Conservation (phyloP, 2,113 vertebrate genomes). For the Eretmochelys imbricata region DNA sequence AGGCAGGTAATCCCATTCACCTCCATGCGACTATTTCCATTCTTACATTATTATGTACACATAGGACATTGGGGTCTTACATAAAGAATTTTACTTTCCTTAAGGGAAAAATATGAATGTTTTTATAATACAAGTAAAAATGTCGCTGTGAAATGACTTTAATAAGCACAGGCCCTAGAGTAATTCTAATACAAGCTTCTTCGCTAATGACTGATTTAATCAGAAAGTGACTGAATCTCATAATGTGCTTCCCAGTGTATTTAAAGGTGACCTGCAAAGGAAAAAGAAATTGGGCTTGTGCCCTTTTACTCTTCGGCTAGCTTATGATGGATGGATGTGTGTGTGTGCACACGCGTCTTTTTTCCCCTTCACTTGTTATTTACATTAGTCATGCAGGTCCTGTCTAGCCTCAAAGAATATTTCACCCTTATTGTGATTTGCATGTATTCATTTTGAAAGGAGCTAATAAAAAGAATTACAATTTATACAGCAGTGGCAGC, state of each 20-base stretch:
- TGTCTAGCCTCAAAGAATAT: conserved; percentile 26
- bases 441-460: conserved; percentile 60
- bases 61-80: conserved; percentile 17
- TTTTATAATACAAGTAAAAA: conserved; percentile 28
- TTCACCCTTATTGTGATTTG: conserved; percentile 51
- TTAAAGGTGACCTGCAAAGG: conserved; percentile 53
- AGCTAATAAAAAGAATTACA: conserved; percentile 59
- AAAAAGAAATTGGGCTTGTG: conserved; percentile 11
- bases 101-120: conserved; percentile 29
- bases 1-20: background rate
- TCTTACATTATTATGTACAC: background rate
- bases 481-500: conserved; percentile 44
- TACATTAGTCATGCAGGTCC: conserved; percentile 32
- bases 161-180: background rate
- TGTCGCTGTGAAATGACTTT: background rate
- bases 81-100: conserved; percentile 40
- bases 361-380: background rate
- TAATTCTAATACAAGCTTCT: background rate
- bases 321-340: background rate
- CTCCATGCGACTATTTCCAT: background rate
- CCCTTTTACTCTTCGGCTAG: conserved; percentile 37
- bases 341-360: background rate
- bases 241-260: conserved; percentile 9
- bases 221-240: conserved; percentile 41
- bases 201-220: conserved; percentile 39